phyloP scores from a whole-genome alignment of 2,797 vertebrate species.

The Oreochromis mossambicus region DNA sequence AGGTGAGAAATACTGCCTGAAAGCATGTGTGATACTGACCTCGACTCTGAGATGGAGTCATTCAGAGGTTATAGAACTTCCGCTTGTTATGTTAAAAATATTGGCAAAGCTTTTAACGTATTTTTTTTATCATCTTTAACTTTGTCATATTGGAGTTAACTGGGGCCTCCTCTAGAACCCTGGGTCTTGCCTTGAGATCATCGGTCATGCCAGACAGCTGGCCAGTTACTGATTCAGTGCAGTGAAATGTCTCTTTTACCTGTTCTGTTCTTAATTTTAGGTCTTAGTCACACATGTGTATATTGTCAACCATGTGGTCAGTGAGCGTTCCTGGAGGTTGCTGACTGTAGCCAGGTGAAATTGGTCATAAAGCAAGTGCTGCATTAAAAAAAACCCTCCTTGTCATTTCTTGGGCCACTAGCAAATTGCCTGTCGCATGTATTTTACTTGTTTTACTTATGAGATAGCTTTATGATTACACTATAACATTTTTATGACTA shows the following conservation, averaged over 20 bases:
- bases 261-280: background rate
- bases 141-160: background rate
- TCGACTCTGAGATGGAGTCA: background rate
- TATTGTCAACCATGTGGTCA: background rate
- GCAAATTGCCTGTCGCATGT: accelerated
- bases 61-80: background rate
- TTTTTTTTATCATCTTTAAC: background rate
- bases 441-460: background rate
- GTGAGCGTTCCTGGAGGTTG: background rate
- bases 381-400: accelerated
- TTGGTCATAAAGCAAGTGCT: background rate
- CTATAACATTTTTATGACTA: background rate
- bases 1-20: background rate
- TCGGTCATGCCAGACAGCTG: background rate
- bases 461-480: background rate
- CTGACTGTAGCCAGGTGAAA: background rate
- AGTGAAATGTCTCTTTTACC: background rate
- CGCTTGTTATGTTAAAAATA: background rate
- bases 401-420: background rate
- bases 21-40: background rate
- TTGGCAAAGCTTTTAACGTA: background rate
- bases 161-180: background rate
- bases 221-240: background rate
- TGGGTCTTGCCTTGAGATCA: background rate
- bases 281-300: background rate